A percentile compares a stretch with the other conserved stretches of the same genome.
phyloP scores from a whole-genome alignment of 2,113 vertebrate genomes.

The Mungos mungo region DNA sequence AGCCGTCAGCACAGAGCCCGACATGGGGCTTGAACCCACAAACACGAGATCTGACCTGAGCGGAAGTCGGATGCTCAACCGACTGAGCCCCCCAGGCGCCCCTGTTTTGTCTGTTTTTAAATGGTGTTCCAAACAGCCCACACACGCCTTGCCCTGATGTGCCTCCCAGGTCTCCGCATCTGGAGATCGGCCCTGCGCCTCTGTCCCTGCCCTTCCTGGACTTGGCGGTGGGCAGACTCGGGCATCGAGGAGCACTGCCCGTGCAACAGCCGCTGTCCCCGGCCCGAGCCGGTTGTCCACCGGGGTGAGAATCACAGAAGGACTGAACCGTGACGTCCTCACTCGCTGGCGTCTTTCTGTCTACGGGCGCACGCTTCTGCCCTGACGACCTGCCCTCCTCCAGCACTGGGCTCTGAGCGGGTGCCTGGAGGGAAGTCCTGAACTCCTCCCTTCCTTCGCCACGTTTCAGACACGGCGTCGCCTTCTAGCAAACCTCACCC shows the following conservation, averaged over 20 bases:
- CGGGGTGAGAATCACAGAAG: background rate
- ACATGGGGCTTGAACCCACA: no score
- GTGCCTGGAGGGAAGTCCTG: background rate
- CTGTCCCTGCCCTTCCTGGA: background rate
- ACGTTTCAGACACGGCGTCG: no score
- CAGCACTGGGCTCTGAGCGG: background rate
- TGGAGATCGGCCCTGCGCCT: background rate
- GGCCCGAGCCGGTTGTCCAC: background rate
- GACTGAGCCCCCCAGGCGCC: no score
- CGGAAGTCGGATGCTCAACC: no score
- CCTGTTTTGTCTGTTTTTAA: background rate
- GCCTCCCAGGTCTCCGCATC: no score
- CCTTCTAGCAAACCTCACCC: background rate
- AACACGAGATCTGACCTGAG: no score
- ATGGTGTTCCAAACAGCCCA: background rate
- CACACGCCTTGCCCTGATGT: accelerated
- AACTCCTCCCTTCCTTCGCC: no score
- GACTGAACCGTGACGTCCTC: background rate
- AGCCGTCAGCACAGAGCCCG: no score
- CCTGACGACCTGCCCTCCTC: background rate
- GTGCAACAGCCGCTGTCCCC: background rate
- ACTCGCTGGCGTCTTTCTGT: no score
- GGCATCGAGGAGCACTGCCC: background rate
- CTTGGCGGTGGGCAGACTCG: no score
- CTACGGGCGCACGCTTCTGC: background rate